Evolutionary conservation across 2,113 vertebrate species (phyloP), one percentile per base, ranked within the genome.

Genomic region (Tenebrosternarchus preto): DNA sequence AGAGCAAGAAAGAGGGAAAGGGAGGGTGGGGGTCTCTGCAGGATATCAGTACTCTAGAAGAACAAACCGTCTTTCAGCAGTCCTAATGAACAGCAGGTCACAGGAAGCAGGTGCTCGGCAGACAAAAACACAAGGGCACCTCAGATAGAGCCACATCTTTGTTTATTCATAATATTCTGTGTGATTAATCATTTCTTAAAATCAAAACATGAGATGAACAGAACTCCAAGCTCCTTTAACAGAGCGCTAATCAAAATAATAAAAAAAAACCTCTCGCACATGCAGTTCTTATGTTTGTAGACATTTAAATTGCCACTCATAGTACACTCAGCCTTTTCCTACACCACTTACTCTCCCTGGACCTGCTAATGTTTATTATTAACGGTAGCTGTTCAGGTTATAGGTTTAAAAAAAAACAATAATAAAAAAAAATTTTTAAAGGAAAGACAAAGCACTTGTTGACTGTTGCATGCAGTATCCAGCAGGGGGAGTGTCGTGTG

Each of bases 401-500:
- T n/a, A n/a, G n/a, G n/a, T n/a, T n/a, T n/a, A n/a, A n/a, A n/a
- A n/a, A n/a, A n/a, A n/a, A n/a, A n/a, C n/a, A n/a, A n/a, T n/a
- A n/a, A n/a, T n/a, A n/a, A n/a, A n/a, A n/a, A n/a, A n/a, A n/a
- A n/a, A 43, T 43, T 17, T 15, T 55, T n/a, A 20, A 20, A 25
- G 56, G 16, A 31, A 24, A 29, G 56, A 9, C 72, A 22, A 3
- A 36, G 59, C 17, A 70, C 68, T 72, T 76, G 68, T 60, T 11
- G 39, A 70, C 2, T 24, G 19, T 33, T 46, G 50, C 4, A 5
- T 33, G 16, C 5, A 59, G 5, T 25, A 31, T 22, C 81, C 85
- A 86, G 83, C 81, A 86, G 85, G 78, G 85, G 85, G 85, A 71
- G 85, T 80, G 43, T 33, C 83, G 22, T 27, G 64, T 73, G 64